Conservation (phyloP, 2,797 vertebrate genomes). For the Anabacerthia variegaticeps region DNA sequence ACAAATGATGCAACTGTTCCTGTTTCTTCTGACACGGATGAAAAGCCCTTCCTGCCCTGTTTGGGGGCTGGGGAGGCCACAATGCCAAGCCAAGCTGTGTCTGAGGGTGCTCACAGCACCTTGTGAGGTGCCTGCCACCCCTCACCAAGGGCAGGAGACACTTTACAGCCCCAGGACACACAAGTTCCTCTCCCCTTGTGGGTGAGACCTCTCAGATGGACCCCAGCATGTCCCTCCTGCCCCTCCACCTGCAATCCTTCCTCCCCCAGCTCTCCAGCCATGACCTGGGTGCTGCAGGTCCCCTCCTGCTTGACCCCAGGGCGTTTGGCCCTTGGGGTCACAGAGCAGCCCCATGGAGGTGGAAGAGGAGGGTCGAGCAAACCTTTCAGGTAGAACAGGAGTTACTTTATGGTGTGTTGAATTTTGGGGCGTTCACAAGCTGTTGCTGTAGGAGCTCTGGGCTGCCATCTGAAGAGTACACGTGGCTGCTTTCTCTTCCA, state of each 20-base stretch:
- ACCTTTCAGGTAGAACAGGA: neutral
- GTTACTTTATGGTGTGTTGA: fast-evolving
- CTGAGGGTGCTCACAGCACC: neutral
- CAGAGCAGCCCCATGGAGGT: neutral
- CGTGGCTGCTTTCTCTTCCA: neutral
- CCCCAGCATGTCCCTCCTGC: neutral
- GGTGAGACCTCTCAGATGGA: neutral
- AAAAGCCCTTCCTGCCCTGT: neutral
- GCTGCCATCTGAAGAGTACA: neutral
- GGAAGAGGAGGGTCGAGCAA: neutral
- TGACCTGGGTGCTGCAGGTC: neutral
- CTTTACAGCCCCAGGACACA: neutral
- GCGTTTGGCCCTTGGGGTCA: no score
- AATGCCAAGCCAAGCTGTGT: neutral
- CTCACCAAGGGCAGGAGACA: neutral
- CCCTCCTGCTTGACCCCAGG: neutral
- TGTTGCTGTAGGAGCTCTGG: neutral
- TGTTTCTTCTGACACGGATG: neutral
- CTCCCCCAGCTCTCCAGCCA: neutral
- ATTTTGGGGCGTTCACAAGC: neutral
- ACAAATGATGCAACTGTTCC: neutral
- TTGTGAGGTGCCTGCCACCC: neutral
- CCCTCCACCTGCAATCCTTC: neutral
- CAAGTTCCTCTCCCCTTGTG: neutral
- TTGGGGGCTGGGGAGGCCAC: neutral